Evolutionary conservation across 1,140 invertebrate genomes (phyloP), one percentile per base, ranked within the genome.

Genomic region (Ditylenchus dipsaci): DNA sequence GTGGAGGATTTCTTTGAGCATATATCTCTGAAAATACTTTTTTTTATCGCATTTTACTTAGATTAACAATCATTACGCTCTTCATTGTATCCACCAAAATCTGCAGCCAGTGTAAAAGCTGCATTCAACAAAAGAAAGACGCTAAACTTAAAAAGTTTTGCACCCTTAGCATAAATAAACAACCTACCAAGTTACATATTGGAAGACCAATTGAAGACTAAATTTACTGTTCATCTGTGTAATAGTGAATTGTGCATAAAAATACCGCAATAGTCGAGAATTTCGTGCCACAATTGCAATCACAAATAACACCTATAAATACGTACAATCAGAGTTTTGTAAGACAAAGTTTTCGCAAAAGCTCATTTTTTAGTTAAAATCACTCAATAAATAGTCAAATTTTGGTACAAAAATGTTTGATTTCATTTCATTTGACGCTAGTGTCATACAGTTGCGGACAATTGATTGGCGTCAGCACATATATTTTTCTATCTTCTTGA

Each of bases 11-110:
- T 56, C 73, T 47, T 56, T 74, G 58, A 23, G 72, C 76, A 49
- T 79, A 79, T 19, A 78, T 53, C 64, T 53, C 49, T 53, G 8
- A 17, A 53, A 53, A 21, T 8, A 53, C 23, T 21, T 8, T 53
- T 53, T 8, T 21, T 19, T 7, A 23, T 17, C 21, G 27, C 8
- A 1, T 63, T 1, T 9, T n/a, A n/a, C 3, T 7, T n/a, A 47
- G 1, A 27, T 8, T 17, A 1, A 19, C 23, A 23, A 21, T 59
- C 11, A 11, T 30, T 43, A 33, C 38, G 59, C 64, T 80, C 76
- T 62, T 80, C 78, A 68, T 81, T 74, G 66, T 77, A 80, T 19
- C 78, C 78, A 61, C 78, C 78, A 62, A 80, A 81, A 66, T 80
- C 78, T n/a, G 78, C 78, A 7, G 78, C 75, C 15, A 80, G 59